Percentiles rank a stretch among this genome's conserved stretches.
Conservation (phyloP, 92 coral and sea anemone genomes). For the Heliopora coerulea region DNA sequence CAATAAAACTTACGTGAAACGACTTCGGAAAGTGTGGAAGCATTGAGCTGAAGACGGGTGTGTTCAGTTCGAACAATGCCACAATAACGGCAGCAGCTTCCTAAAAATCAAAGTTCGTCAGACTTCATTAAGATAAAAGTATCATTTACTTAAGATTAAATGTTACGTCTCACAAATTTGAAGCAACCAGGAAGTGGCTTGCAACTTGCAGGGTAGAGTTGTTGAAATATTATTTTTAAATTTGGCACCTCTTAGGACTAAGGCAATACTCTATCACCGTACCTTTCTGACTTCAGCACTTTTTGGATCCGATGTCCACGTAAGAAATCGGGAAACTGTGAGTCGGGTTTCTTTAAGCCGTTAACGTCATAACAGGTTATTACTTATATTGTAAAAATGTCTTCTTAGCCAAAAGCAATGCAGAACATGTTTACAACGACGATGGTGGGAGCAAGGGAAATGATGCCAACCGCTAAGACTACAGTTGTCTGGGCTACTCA, state of each 20-base stretch:
- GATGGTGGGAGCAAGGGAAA: no score
- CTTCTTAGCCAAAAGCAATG: no score
- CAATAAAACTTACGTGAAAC: slow-evolving; percentile 71
- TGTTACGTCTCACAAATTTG: no score
- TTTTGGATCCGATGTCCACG: slow-evolving; percentile 98
- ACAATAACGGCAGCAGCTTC: slow-evolving; percentile 97
- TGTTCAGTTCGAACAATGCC: slow-evolving; percentile 90
- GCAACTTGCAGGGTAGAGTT: no score
- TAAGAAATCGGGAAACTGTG: slow-evolving; percentile 91
- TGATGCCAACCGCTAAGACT: no score
- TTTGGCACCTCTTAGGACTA: no score
- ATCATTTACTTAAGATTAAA: neutral
- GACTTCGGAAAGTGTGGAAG: slow-evolving; percentile 89
- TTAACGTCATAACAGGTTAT: slow-evolving; percentile 37
- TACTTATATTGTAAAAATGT: no score
- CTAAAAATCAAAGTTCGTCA: slow-evolving; percentile 38
- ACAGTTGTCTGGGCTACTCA: no score
- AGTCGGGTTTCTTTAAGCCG: slow-evolving; percentile 80
- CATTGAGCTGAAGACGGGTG: slow-evolving; percentile 99
- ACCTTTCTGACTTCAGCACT: slow-evolving; percentile 98
- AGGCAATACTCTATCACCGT: no score
- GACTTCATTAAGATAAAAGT: neutral
- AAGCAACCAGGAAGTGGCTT: no score
- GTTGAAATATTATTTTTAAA: no score
- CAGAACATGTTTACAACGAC: no score